Percentiles rank a stretch among this genome's conserved stretches.
phyloP scores from a whole-genome alignment of 2,113 vertebrate genomes.

The Thalassarche chlororhynchos region DNA sequence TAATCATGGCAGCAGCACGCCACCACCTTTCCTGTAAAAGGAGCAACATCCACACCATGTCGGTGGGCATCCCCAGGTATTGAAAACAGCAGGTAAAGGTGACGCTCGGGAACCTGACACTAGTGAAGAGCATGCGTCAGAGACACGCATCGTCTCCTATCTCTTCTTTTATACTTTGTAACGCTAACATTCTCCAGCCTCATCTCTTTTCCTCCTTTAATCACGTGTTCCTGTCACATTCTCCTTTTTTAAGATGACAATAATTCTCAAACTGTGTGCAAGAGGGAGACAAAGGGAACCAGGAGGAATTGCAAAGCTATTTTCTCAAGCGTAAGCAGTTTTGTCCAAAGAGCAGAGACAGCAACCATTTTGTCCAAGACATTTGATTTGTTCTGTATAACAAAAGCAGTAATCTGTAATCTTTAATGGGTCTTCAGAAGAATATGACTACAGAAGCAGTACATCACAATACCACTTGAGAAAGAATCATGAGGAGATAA shows the following conservation, averaged over 20 bases:
- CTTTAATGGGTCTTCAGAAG: neutral
- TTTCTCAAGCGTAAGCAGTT: neutral
- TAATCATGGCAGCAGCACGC: neutral
- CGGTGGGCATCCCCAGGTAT: accelerated
- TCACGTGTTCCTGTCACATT: neutral
- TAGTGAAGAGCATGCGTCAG: accelerated
- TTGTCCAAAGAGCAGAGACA: neutral
- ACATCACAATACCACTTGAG: neutral
- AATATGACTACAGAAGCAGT: neutral
- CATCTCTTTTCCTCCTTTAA: neutral
- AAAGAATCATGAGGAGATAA: neutral
- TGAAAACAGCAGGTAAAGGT: neutral
- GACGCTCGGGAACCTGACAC: neutral
- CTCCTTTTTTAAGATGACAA: neutral
- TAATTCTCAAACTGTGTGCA: neutral
- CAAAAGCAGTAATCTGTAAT: neutral
- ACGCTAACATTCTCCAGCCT: neutral
- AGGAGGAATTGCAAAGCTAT: neutral
- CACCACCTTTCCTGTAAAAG: neutral
- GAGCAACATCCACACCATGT: neutral
- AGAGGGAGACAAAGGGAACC: neutral
- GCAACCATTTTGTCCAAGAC: neutral
- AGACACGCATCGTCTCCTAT: neutral
- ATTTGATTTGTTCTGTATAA: neutral
- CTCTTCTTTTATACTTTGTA: neutral